phyloP scores from a whole-genome alignment of 2,113 vertebrate species.

The Stictonetta naevosa region DNA sequence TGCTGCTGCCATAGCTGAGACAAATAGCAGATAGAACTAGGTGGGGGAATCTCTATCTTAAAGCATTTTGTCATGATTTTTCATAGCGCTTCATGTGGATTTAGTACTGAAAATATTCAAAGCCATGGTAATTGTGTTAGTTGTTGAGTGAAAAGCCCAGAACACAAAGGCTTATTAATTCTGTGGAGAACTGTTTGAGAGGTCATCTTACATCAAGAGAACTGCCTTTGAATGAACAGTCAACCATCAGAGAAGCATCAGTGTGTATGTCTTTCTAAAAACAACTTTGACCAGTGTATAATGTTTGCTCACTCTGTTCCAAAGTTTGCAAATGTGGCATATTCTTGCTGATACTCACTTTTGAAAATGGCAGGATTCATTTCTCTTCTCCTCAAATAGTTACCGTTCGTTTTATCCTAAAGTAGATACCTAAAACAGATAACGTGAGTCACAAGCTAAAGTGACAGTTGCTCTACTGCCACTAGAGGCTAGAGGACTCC shows the following conservation, averaged over 20 bases:
- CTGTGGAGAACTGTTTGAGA: neutral
- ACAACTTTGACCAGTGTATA: rapidly evolving
- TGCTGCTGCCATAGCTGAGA: neutral
- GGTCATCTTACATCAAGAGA: neutral
- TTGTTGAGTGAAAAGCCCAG: neutral
- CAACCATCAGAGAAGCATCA: neutral
- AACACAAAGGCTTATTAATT: rapidly evolving
- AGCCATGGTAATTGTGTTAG: neutral
- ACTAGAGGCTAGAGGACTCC: neutral
- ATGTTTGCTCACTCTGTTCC: neutral
- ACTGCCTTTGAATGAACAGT: neutral
- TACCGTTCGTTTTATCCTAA: neutral
- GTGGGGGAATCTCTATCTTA: neutral
- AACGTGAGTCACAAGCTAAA: neutral
- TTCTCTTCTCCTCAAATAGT: neutral
- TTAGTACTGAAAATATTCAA: neutral
- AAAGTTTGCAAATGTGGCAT: neutral
- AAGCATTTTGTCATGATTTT: neutral
- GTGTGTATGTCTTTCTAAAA: neutral
- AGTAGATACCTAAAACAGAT: neutral
- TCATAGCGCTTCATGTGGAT: neutral
- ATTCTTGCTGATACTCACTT: neutral
- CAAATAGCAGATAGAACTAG: neutral
- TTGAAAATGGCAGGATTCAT: neutral
- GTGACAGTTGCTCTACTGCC: neutral